These are phyloP conservation scores for Halictus ligatus DNA, from an alignment of 2,888 invertebrate species.

Conservation along the genomic window DNA sequence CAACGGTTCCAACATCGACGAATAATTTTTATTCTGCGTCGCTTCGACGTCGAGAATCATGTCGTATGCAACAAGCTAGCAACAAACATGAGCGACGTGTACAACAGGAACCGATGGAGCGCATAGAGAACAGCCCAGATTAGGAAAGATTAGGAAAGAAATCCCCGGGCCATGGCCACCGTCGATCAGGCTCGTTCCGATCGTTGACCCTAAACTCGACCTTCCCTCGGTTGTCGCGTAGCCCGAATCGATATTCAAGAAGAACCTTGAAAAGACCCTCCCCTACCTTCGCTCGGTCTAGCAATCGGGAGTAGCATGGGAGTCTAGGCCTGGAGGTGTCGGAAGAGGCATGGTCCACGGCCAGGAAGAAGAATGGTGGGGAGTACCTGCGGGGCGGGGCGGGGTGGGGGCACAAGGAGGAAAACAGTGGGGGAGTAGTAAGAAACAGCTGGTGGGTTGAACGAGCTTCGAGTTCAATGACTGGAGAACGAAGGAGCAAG, in stretches of 20 bases:
- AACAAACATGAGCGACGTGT: neutral
- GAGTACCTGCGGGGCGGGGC: conserved; percentile 30
- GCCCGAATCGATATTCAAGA: conserved; percentile 59
- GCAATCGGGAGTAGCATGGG: conserved; percentile 40
- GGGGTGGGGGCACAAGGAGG: conserved; percentile 11
- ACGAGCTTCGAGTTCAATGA: conserved; percentile 82
- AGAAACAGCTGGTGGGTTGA: conserved; percentile 83
- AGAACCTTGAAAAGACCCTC: conserved; percentile 56
- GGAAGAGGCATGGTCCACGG: conserved; percentile 65
- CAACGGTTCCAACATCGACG: no score
- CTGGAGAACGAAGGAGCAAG: conserved; percentile 77
- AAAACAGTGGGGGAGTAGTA: conserved; percentile 67
- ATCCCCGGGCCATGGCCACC: neutral
- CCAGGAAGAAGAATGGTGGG: conserved; percentile 47
- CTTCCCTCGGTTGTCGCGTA: conserved; percentile 50
- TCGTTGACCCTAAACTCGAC: conserved; percentile 63
- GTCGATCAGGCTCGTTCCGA: conserved; percentile 32
- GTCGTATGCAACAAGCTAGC: no score
- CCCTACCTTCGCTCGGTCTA: conserved; percentile 36
- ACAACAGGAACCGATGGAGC: neutral
- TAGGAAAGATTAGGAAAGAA: neutral
- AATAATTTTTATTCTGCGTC: no score
- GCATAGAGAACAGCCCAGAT: neutral
- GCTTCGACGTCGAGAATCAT: no score
- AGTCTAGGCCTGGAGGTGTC: conserved; percentile 50